These are phyloP conservation scores for Meghimatium bilineatum DNA, from an alignment of 2,888 invertebrate genomes.

Conservation along the genomic window DNA sequence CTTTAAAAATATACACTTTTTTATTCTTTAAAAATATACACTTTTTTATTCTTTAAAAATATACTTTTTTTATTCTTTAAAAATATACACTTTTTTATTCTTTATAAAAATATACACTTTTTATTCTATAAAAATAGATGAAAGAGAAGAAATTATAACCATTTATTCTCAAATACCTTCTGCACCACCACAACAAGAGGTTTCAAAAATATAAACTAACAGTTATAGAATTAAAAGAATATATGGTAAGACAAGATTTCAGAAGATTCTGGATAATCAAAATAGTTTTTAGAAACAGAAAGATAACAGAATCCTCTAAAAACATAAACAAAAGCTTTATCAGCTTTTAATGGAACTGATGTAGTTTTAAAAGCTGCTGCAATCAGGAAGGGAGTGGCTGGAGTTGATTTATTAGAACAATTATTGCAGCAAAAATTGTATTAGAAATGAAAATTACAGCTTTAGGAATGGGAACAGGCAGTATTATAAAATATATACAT, in stretches of 20 bases:
- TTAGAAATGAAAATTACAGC: slow-evolving; percentile 15
- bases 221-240: slow-evolving; percentile 27
- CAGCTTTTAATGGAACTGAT: slow-evolving; percentile 12
- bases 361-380: slow-evolving; percentile 48
- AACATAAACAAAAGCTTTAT: slow-evolving; percentile 3
- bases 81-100: no score
- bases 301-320: slow-evolving; percentile 4
- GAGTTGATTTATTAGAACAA: slow-evolving; percentile 1
- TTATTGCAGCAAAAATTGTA: slow-evolving; percentile 5
- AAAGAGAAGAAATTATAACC: neutral
- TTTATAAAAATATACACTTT: neutral
- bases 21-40: no score
- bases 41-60: no score
- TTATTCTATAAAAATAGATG: no score
- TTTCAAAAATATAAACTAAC: neutral
- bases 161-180: neutral
- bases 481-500: slow-evolving; percentile 8
- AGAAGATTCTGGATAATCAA: slow-evolving; percentile 26
- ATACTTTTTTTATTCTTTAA: no score
- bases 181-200: neutral
- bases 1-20: no score
- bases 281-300: neutral
- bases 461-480: neutral
- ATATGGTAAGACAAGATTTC: no score
- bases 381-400: slow-evolving; percentile 30